Conservation (phyloP, 2,888 invertebrate species). For the Eupithecia inturbata region DNA sequence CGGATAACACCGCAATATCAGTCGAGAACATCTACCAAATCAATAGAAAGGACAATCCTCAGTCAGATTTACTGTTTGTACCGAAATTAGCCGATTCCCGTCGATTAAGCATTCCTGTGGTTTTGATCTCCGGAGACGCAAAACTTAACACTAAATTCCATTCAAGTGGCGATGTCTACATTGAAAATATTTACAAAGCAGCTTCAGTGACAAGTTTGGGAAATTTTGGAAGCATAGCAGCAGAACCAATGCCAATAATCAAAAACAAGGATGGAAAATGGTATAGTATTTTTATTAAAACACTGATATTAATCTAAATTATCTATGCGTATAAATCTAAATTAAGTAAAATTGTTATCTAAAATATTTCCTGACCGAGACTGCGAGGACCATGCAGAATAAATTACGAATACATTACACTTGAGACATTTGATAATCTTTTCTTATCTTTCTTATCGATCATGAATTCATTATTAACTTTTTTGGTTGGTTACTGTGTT, state of each 20-base stretch:
- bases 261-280: constrained; percentile 81
- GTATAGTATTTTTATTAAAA: constrained; percentile 60
- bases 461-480: constrained; percentile 1
- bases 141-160: constrained; percentile 72
- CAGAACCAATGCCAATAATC: constrained; percentile 77
- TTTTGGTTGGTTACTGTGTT: neutral
- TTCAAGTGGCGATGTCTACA: constrained; percentile 72
- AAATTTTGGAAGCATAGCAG: constrained; percentile 73
- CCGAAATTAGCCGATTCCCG: constrained; percentile 70
- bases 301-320: too few species aligned
- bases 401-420: constrained; percentile 16
- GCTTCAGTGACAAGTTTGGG: constrained; percentile 78
- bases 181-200: constrained; percentile 77
- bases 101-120: constrained; percentile 75
- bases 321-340: too few species aligned
- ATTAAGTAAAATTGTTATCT: neutral
- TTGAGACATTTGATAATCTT: neutral
- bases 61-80: constrained; percentile 67
- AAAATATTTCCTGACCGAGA: constrained; percentile 17
- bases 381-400: constrained; percentile 25
- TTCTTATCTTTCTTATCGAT: neutral
- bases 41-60: constrained; percentile 57
- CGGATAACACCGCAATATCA: constrained; percentile 63
- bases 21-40: constrained; percentile 69
- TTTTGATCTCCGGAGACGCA: constrained; percentile 68